Conservation (phyloP, 2,797 vertebrate genomes). For the Macrochelys suwanniensis region DNA sequence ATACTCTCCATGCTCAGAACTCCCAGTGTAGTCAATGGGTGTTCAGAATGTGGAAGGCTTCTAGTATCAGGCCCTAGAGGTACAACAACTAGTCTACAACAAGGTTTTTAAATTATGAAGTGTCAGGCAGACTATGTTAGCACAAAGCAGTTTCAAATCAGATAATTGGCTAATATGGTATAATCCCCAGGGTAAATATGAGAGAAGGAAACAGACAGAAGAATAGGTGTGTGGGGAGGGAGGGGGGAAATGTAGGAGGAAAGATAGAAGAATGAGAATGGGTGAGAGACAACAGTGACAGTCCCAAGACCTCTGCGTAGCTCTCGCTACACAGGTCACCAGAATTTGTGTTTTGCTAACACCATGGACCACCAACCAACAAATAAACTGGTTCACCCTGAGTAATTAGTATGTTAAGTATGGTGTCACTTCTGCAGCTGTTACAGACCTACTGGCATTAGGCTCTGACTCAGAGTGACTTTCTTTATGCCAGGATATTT, state of each 20-base stretch:
- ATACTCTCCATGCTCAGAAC: not conserved
- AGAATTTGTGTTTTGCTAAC: accelerated
- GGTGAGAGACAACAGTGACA: not conserved
- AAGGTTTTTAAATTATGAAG: not conserved
- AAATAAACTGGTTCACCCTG: accelerated
- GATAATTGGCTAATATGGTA: no score
- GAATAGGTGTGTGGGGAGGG: not conserved
- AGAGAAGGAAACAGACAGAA: not conserved
- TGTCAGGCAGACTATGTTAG: not conserved
- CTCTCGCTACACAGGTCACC: not conserved
- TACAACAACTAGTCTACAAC: not conserved
- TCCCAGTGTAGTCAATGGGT: no score
- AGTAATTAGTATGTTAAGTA: accelerated
- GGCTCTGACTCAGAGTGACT: accelerated
- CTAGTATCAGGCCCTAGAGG: not conserved
- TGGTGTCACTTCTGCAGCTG: accelerated
- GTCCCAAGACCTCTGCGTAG: not conserved
- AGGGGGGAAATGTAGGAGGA: not conserved
- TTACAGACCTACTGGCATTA: not conserved
- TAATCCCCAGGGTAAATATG: not conserved
- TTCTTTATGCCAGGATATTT: accelerated
- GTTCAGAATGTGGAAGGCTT: not conserved
- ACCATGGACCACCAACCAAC: accelerated
- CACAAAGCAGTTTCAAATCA: not conserved
- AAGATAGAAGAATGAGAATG: not conserved